phyloP scores from a whole-genome alignment of 35 echinoderm and acorn worm genomes.

The Anneissia japonica region DNA sequence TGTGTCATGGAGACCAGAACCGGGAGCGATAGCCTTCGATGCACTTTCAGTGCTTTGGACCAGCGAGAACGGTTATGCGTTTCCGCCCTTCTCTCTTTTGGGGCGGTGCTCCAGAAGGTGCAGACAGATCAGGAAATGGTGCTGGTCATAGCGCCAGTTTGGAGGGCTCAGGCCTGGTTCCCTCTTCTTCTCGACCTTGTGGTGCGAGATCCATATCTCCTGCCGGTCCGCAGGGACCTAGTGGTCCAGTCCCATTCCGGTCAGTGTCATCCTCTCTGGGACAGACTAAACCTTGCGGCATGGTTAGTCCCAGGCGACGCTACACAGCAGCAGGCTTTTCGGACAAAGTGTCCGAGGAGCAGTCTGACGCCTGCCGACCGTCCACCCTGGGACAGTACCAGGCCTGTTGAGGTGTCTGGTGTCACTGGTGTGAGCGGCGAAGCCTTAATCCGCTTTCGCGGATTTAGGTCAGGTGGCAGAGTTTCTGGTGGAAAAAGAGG shows the following conservation, averaged over 20 bases:
- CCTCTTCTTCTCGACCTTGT: background rate
- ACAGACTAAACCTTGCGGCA: conserved; percentile 12
- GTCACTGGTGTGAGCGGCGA: conserved; percentile 14
- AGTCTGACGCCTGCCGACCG: background rate
- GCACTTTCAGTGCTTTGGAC: background rate
- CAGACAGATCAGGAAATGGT: conserved; percentile 9
- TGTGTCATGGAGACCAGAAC: background rate
- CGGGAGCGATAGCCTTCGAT: background rate
- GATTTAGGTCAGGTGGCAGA: background rate
- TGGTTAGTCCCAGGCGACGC: conserved; percentile 21
- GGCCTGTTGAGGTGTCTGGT: conserved; percentile 6
- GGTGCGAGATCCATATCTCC: background rate
- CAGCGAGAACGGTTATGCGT: conserved; percentile 11
- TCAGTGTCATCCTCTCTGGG: conserved; percentile 11
- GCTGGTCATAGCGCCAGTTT: conserved; percentile 17
- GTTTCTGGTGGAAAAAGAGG: background rate
- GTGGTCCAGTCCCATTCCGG: background rate
- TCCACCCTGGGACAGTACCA: conserved; percentile 1
- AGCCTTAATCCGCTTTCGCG: background rate
- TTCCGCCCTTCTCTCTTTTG: conserved; percentile 25
- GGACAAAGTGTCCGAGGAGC: background rate
- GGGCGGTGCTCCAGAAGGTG: conserved; percentile 3
- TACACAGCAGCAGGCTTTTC: conserved; percentile 12
- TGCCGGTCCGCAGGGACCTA: background rate
- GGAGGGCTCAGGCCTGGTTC: conserved; percentile 27